These are phyloP conservation scores for Rhinoraja longicauda DNA, from an alignment of 2,797 vertebrate species.

Conservation along the genomic window DNA sequence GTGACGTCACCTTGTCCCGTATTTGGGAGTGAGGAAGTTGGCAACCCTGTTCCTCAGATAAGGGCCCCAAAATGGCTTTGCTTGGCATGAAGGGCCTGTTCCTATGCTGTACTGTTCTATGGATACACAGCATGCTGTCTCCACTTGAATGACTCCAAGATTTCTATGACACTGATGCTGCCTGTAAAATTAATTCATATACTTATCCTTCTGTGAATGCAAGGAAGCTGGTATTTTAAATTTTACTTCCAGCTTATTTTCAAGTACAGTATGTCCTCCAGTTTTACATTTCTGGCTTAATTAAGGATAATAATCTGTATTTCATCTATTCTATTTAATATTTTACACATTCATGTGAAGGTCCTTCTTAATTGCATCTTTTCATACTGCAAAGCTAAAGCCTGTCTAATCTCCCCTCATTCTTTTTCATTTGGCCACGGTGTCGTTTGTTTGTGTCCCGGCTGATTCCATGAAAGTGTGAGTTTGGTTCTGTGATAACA, in stretches of 20 bases:
- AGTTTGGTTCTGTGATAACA: not conserved
- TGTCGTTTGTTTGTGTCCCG: not conserved
- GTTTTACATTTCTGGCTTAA: conserved; percentile 11
- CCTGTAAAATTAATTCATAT: not conserved
- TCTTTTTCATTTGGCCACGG: not conserved
- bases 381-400: not conserved
- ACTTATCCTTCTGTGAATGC: not conserved
- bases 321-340: conserved; percentile 26
- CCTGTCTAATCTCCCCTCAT: conserved; percentile 25
- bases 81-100: too few relatives aligned
- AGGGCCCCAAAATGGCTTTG: too few relatives aligned
- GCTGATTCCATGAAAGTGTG: not conserved
- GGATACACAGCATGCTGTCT: not conserved
- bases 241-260: not conserved
- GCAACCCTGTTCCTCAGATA: too few relatives aligned
- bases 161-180: not conserved
- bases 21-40: too few relatives aligned
- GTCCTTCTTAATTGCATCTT: conserved; percentile 30
- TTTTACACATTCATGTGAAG: conserved; percentile 22
- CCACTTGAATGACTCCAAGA: not conserved
- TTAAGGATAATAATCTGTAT: conserved; percentile 30
- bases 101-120: too few relatives aligned
- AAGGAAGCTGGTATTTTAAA: not conserved
- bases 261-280: not conserved
- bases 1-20: too few relatives aligned